Evolutionary conservation across 2,888 invertebrate species (phyloP).

Genomic region (Trachelus troglodyta): DNA sequence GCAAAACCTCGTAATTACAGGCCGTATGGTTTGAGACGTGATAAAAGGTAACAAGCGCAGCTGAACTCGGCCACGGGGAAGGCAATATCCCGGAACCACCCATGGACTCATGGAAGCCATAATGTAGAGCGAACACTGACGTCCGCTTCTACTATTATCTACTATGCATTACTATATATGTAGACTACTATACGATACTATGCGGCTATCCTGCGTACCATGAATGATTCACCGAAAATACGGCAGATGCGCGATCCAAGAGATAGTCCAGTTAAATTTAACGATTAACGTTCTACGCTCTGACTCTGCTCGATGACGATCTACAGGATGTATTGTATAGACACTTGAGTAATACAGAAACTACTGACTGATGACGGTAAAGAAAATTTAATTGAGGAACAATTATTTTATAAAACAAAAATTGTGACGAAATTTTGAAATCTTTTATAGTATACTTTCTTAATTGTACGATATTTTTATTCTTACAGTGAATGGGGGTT

Average conservation of each 20-base stretch:
- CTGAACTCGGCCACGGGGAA: constrained; percentile 46
- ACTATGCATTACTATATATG: background rate
- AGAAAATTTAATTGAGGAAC: background rate
- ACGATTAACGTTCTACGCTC: constrained; percentile 38
- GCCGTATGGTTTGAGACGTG: constrained; percentile 49
- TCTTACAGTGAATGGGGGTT: background rate
- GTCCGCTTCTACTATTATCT: background rate
- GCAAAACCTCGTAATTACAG: constrained; percentile 47
- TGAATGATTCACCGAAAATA: constrained; percentile 62
- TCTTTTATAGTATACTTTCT: no score
- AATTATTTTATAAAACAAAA: background rate
- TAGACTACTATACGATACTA: background rate
- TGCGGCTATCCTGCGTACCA: background rate
- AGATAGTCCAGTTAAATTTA: constrained; percentile 49
- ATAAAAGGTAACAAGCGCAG: constrained; percentile 30
- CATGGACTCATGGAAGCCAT: constrained; percentile 57
- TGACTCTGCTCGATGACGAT: background rate
- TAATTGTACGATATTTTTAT: no score
- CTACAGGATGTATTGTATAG: background rate
- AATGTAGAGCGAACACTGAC: constrained; percentile 49
- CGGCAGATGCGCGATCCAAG: constrained; percentile 64
- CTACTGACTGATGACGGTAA: background rate
- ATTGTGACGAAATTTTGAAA: background rate
- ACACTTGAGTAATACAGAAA: background rate
- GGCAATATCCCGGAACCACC: constrained; percentile 58